Evolutionary conservation across 2,888 invertebrate genomes (phyloP).

Genomic region (Dioctria rufipes): DNA sequence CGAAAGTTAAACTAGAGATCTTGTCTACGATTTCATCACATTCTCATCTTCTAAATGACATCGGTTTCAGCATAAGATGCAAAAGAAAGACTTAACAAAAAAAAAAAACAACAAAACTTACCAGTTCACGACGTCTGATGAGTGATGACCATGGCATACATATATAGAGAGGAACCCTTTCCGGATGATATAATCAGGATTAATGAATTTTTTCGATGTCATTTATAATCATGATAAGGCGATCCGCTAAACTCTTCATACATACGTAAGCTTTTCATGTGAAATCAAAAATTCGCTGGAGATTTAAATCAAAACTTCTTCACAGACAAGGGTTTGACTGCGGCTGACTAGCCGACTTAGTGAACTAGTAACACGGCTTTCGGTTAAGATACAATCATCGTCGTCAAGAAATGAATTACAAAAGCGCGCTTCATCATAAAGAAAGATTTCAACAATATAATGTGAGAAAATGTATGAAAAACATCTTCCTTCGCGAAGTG

Average conservation of each 20-base stretch:
- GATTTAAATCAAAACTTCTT: background rate
- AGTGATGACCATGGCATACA: conserved; percentile 24
- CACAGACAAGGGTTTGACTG: no score
- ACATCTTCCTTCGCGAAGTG: background rate
- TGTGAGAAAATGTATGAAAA: conserved; percentile 14
- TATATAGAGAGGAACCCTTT: conserved; percentile 9
- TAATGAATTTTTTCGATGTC: background rate
- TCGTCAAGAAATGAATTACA: no score
- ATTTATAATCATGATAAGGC: background rate
- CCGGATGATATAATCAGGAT: conserved; percentile 22
- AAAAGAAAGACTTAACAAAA: background rate
- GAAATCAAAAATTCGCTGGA: background rate
- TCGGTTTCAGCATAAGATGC: conserved; percentile 15
- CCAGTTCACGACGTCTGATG: conserved; percentile 1
- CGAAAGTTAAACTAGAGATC: background rate
- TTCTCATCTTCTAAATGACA: conserved; percentile 34
- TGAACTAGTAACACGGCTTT: conserved; percentile 14
- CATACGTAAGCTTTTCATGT: no score
- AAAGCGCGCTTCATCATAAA: no score
- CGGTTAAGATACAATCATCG: no score
- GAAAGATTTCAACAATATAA: background rate
- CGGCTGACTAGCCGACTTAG: background rate
- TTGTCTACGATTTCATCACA: conserved; percentile 27
- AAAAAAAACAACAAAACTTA: no score
- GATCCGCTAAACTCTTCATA: background rate